These are phyloP conservation scores for Chymomyza caudatula DNA, from an alignment of 2,888 invertebrate species.

Conservation along the genomic window DNA sequence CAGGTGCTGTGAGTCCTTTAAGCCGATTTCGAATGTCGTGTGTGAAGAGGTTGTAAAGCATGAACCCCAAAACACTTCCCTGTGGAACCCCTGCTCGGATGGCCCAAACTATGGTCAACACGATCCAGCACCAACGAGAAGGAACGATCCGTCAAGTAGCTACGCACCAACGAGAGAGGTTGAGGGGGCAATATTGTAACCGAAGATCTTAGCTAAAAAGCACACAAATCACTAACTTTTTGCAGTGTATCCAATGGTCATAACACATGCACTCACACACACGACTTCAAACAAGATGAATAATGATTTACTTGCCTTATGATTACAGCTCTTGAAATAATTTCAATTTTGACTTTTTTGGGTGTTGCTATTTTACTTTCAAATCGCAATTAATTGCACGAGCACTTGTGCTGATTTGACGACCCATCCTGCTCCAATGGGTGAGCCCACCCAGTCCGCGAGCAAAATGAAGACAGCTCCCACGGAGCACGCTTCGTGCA, in stretches of 20 bases:
- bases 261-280: constrained; percentile 16
- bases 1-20: too few species aligned
- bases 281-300: constrained; percentile 55
- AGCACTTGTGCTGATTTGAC: background rate
- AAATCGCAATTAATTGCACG: constrained; percentile 57
- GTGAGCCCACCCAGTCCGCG: constrained; percentile 6
- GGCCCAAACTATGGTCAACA: too few species aligned
- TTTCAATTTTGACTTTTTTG: constrained; percentile 46
- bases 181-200: too few species aligned
- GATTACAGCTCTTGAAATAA: constrained; percentile 51
- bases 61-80: too few species aligned
- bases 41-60: too few species aligned
- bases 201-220: background rate
- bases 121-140: too few species aligned
- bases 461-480: constrained; percentile 7
- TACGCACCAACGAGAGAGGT: too few species aligned
- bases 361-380: constrained; percentile 45
- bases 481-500: constrained; percentile 7
- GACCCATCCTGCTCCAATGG: constrained; percentile 28
- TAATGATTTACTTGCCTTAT: constrained; percentile 32
- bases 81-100: too few species aligned
- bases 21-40: too few species aligned
- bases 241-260: background rate
- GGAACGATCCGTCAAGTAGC: too few species aligned
- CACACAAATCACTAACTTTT: background rate